Percentiles rank a stretch among this genome's conserved stretches.
Evolutionary conservation across 1,140 invertebrate species (phyloP).

Genomic region (Drosophila funebris): DNA sequence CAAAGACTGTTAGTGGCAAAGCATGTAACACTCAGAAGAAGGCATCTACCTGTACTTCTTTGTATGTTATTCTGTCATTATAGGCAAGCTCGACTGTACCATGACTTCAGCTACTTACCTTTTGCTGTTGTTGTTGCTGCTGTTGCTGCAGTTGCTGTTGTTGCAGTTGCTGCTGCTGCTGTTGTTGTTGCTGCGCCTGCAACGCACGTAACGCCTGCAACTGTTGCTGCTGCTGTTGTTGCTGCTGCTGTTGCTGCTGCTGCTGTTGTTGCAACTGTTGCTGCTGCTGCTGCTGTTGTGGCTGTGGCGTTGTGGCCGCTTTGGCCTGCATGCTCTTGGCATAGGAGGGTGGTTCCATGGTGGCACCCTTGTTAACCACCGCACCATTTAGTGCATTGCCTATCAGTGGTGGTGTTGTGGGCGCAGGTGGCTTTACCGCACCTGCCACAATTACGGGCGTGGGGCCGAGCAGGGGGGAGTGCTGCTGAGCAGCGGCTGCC

Average conservation of each 20-base stretch:
- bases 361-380: conserved; percentile 85
- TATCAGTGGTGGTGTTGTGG: conserved; percentile 85
- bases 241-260: conserved; percentile 61
- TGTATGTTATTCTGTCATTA: neutral
- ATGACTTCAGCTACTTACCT: conserved; percentile 4
- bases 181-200: conserved; percentile 54
- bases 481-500: conserved; percentile 76
- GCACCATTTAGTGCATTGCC: conserved; percentile 64
- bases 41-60: too few relatives aligned
- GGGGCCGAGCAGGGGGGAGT: conserved; percentile 82
- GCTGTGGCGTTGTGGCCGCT: conserved; percentile 86
- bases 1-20: too few relatives aligned
- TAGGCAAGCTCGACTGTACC: neutral
- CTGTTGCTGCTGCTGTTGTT: conserved; percentile 75
- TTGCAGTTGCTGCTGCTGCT: conserved; percentile 40
- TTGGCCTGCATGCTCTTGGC: conserved; percentile 94
- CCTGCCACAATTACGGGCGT: conserved; percentile 35
- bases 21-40: too few relatives aligned
- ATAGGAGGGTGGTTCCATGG: conserved; percentile 95
- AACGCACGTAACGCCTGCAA: conserved; percentile 80
- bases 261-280: conserved; percentile 78
- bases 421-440: conserved; percentile 84
- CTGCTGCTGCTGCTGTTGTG: conserved; percentile 67
- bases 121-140: conserved; percentile 41
- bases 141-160: conserved; percentile 31